A percentile compares a stretch with the other conserved stretches of the same genome.
Evolutionary conservation across 2,888 invertebrate genomes (phyloP).

Genomic region (Trichacis sp.): DNA sequence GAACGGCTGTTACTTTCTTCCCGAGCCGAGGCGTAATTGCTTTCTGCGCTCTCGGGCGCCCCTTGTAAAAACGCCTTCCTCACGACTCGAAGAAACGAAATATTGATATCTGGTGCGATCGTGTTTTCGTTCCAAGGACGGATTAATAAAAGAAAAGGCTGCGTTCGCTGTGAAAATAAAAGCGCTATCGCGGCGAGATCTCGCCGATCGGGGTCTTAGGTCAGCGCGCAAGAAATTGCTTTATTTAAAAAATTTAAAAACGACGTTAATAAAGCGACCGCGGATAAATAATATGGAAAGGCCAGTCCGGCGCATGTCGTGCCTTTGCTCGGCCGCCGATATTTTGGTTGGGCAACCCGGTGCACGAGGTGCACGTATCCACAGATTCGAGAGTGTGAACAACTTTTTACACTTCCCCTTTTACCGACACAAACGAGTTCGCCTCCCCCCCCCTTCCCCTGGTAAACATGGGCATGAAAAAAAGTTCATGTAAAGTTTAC

Average conservation of each 20-base stretch:
- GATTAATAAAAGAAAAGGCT: slow-evolving; percentile 42
- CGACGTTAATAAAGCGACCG: slow-evolving; percentile 57
- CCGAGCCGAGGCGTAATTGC: too few relatives aligned
- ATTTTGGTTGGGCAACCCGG: slow-evolving; percentile 36
- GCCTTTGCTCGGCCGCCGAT: slow-evolving; percentile 28
- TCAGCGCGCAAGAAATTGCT: slow-evolving; percentile 61
- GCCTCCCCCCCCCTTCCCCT: too few relatives aligned
- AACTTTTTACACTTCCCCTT: slow-evolving; percentile 4
- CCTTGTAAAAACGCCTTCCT: too few relatives aligned
- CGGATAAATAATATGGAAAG: slow-evolving; percentile 44
- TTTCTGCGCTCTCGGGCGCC: too few relatives aligned
- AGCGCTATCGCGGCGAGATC: slow-evolving; percentile 41
- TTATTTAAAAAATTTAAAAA: slow-evolving; percentile 64
- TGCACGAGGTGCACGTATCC: slow-evolving; percentile 28
- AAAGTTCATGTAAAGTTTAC: too few relatives aligned
- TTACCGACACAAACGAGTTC: background rate
- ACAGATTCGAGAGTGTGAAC: slow-evolving; percentile 12
- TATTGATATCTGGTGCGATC: slow-evolving; percentile 15
- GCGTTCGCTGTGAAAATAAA: slow-evolving; percentile 42
- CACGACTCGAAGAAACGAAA: slow-evolving; percentile 4
- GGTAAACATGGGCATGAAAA: too few relatives aligned
- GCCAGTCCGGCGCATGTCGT: slow-evolving; percentile 37
- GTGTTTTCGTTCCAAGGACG: slow-evolving; percentile 29
- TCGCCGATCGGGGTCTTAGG: slow-evolving; percentile 49
- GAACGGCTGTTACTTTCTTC: background rate